Conservation (phyloP, 2,888 invertebrate species). For the Eudemis profundana region DNA sequence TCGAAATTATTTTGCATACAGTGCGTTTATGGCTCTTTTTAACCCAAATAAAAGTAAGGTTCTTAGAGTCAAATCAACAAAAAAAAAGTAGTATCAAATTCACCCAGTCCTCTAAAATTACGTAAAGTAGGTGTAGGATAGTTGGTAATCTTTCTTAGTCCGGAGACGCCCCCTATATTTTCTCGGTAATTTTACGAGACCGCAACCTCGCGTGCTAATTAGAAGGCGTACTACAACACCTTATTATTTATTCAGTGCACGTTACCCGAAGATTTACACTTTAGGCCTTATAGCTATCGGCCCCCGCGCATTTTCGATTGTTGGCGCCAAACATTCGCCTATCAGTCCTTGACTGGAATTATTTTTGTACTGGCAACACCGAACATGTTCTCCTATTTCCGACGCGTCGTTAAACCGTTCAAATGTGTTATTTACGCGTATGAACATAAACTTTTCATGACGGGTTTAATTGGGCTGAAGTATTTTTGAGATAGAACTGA, state of each 20-base stretch:
- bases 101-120: no score
- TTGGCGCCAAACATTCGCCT: slow-evolving; percentile 22
- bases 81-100: no score
- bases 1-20: no score
- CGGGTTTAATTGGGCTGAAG: background rate
- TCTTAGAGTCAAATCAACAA: no score
- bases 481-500: background rate
- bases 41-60: no score
- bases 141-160: slow-evolving; percentile 2
- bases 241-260: slow-evolving; percentile 31
- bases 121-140: background rate
- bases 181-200: slow-evolving; percentile 13
- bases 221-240: slow-evolving; percentile 12
- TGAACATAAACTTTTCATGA: slow-evolving; percentile 3
- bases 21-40: no score
- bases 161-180: slow-evolving; percentile 8
- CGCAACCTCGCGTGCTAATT: slow-evolving; percentile 30
- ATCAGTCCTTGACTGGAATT: slow-evolving; percentile 39
- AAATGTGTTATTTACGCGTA: slow-evolving; percentile 27
- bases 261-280: slow-evolving; percentile 32
- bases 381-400: slow-evolving; percentile 20
- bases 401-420: slow-evolving; percentile 28
- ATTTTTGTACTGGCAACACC: slow-evolving; percentile 23
- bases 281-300: slow-evolving; percentile 8
- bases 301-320: slow-evolving; percentile 26